These are phyloP conservation scores for Pocota personata DNA, from an alignment of 2,888 invertebrate genomes.

Conservation along the genomic window DNA sequence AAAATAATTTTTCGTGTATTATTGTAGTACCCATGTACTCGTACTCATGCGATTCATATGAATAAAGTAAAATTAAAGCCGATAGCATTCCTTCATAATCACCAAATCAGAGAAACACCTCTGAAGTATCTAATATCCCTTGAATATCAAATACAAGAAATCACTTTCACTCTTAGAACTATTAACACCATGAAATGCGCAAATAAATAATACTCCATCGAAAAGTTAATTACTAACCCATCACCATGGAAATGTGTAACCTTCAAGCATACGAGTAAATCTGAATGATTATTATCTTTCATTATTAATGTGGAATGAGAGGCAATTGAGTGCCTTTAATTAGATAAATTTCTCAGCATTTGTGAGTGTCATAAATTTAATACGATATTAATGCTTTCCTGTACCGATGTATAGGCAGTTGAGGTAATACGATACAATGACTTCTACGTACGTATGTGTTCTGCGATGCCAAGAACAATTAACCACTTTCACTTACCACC, in stretches of 20 bases:
- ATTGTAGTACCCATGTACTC: no score
- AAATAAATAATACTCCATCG: background rate
- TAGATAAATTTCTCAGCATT: background rate
- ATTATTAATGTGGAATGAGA: background rate
- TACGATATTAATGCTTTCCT: no score
- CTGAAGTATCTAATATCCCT: no score
- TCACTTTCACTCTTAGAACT: background rate
- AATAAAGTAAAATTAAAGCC: no score
- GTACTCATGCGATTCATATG: no score
- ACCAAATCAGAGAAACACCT: no score
- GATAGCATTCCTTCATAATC: background rate
- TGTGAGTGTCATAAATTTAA: background rate
- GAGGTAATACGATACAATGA: no score
- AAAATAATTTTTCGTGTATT: no score
- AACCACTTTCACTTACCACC: no score
- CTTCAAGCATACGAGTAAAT: background rate
- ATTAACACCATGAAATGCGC: background rate
- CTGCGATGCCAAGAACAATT: no score
- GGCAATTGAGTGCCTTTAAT: conserved; percentile 12
- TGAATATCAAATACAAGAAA: background rate
- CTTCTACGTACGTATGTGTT: no score
- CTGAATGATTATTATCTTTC: background rate
- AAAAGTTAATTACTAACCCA: background rate
- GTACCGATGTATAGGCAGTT: background rate
- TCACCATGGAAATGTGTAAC: background rate